Evolutionary conservation across 2,797 vertebrate species (phyloP), one percentile per base, ranked within the genome.

Genomic region (Antrozous pallidus): DNA sequence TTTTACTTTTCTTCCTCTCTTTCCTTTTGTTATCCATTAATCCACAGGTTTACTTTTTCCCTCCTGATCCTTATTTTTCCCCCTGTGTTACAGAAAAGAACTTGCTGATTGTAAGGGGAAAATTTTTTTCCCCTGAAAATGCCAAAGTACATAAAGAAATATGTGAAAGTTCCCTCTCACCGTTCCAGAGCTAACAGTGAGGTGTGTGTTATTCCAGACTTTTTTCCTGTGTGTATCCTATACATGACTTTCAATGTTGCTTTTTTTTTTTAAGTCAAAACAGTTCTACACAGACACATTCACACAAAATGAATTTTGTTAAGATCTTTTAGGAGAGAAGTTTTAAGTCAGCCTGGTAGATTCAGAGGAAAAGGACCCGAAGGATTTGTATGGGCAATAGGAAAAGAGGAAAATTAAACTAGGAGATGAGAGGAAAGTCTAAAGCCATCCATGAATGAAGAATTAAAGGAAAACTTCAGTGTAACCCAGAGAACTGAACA

Each of bases 291-390:
- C 33, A 67, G 80, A 85, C 38, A 91, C 22, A 65, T 33, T 71
- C 63, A 93, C 28, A 58, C 38, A 86, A 83, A 95, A 87, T 78
- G 2, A 95, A 69, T 90, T 79, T 70, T 86, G 18, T 85, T 69
- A 94, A 81, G n/a, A 84, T 77, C 58, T 73, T 94, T 92, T 78
- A 92, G 36, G 36, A 85, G n/a, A 79, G 36, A 86, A 70, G 3
- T 56, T 78, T 83, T 61, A 56, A 80, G 36, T 77, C 63, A 87
- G 24, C 77, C 61, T 87, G 14, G 16, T 45, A 86, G 17, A 93
- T 83, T 89, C 74, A 65, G 70, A 92, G 56, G 36, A 14, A 42
- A 92, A 84, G 61, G 24, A 70, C 47, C 42, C 47, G 56, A 69
- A 70, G 31, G 3, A 22, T 74, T 80, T 42, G 12, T 26, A 36